phyloP scores from a whole-genome alignment of 2,888 invertebrate species.

The Neria commutata region DNA sequence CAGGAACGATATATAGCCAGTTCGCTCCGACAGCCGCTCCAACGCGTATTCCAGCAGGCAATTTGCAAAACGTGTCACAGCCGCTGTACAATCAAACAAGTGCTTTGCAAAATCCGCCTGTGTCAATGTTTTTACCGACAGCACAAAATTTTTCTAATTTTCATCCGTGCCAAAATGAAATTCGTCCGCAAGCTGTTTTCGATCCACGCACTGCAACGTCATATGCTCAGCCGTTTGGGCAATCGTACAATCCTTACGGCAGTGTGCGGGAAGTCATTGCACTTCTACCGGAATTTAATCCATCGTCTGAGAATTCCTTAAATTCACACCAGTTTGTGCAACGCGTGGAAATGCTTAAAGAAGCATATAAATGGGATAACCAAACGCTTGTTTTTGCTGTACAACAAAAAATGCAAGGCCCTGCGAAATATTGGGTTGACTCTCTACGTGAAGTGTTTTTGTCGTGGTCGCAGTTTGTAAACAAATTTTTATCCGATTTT shows the following conservation, averaged over 20 bases:
- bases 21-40: too few species aligned
- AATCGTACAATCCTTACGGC: constrained; percentile 1
- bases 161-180: too few species aligned
- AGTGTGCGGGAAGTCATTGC: neutral
- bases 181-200: too few species aligned
- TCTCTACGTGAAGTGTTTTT: neutral
- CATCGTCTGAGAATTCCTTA: constrained; percentile 4
- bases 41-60: too few species aligned
- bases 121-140: too few species aligned
- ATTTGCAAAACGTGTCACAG: too few species aligned
- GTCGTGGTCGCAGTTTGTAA: constrained; percentile 15
- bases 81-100: too few species aligned
- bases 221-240: too few species aligned
- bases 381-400: constrained; percentile 12
- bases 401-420: constrained; percentile 13
- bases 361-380: constrained; percentile 16
- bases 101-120: too few species aligned
- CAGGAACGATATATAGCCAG: too few species aligned
- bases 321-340: constrained; percentile 13
- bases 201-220: too few species aligned
- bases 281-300: constrained; percentile 19
- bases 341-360: constrained; percentile 3
- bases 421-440: constrained; percentile 23
- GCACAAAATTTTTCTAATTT: too few species aligned
- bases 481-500: constrained; percentile 14